Evolutionary conservation across 2,888 invertebrate species (phyloP).

Genomic region (Orthosia gracilis): DNA sequence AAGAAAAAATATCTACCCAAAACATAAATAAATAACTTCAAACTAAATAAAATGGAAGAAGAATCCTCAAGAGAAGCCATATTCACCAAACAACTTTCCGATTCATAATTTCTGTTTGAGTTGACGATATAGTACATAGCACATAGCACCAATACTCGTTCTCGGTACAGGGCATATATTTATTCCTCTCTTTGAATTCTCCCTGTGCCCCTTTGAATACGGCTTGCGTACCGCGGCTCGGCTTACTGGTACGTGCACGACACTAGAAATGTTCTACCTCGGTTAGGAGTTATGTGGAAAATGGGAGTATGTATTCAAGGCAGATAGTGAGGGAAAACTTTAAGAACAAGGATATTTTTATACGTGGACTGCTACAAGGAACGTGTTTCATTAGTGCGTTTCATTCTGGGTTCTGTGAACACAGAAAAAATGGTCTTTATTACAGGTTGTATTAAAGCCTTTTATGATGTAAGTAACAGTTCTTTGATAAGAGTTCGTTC

Average conservation of each 20-base stretch:
- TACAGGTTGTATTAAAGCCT: too few species aligned
- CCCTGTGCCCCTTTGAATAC: slow-evolving; percentile 39
- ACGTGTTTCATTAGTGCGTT: too few species aligned
- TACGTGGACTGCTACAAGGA: too few species aligned
- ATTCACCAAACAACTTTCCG: slow-evolving; percentile 10
- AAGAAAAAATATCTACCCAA: background rate
- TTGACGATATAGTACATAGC: slow-evolving; percentile 14
- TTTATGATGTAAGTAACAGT: too few species aligned
- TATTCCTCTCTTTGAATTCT: slow-evolving; percentile 34
- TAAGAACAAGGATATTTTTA: background rate
- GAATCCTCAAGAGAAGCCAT: background rate
- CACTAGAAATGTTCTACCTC: slow-evolving; percentile 34
- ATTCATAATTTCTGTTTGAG: slow-evolving; percentile 42
- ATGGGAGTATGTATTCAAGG: slow-evolving; percentile 21
- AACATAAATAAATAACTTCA: background rate
- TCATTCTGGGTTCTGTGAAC: too few species aligned
- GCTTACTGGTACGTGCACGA: slow-evolving; percentile 26
- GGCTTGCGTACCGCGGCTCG: slow-evolving; percentile 24
- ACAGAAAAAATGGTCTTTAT: too few species aligned
- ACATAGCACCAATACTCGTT: slow-evolving; percentile 1
- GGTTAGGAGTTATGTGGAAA: slow-evolving; percentile 1
- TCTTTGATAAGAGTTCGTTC: too few species aligned
- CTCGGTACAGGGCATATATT: slow-evolving; percentile 15
- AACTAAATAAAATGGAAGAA: slow-evolving; percentile 9
- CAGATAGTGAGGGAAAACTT: background rate